Evolutionary conservation across 2,113 vertebrate genomes (phyloP).

Genomic region (Epinephelus fuscoguttatus): DNA sequence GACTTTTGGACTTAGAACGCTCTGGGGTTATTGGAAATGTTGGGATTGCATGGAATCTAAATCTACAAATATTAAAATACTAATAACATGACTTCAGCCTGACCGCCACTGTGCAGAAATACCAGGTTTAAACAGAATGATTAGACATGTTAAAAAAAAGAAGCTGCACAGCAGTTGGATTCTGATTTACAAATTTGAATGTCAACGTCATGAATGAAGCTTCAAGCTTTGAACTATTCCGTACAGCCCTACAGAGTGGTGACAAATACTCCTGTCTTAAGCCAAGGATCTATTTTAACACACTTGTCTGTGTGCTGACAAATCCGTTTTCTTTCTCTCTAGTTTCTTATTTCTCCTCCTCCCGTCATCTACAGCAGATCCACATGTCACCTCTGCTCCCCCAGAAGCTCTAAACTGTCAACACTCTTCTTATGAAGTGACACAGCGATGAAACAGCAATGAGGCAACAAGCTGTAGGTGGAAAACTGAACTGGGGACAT

Average conservation of each 20-base stretch:
- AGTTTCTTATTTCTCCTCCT: constrained; percentile 22
- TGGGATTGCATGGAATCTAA: too few relatives aligned
- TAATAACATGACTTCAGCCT: too few relatives aligned
- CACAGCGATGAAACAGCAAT: constrained; percentile 41
- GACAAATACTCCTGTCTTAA: background rate
- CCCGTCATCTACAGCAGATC: constrained; percentile 42
- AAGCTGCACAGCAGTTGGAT: too few relatives aligned
- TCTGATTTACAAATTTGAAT: too few relatives aligned
- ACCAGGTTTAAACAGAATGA: too few relatives aligned
- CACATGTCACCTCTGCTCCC: constrained; percentile 20
- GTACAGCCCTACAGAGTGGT: background rate
- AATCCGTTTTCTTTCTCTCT: background rate
- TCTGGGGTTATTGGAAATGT: too few relatives aligned
- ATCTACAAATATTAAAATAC: too few relatives aligned
- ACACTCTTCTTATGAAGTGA: constrained; percentile 33
- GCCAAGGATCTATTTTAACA: background rate
- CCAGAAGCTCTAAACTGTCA: constrained; percentile 47
- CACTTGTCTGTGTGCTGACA: background rate
- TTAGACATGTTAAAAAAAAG: too few relatives aligned
- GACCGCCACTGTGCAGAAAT: too few relatives aligned
- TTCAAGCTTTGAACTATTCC: too few relatives aligned
- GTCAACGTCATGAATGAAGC: too few relatives aligned
- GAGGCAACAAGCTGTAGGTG: constrained; percentile 35
- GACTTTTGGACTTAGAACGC: too few relatives aligned
- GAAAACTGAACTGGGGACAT: background rate